These are phyloP conservation scores for Girardia tigrina DNA, from an alignment of 2,888 invertebrate genomes.

Conservation along the genomic window DNA sequence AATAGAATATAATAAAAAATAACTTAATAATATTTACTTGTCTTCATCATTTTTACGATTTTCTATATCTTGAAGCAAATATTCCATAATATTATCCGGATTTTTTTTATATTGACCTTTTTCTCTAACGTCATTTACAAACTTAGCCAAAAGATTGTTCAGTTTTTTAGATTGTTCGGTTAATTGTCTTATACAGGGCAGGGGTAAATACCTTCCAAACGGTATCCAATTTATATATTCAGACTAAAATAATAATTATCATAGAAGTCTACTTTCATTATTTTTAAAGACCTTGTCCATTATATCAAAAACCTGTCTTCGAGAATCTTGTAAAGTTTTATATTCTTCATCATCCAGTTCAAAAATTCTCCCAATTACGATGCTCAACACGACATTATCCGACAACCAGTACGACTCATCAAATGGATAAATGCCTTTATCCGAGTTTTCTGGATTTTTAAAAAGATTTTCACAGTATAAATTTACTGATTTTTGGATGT, in stretches of 20 bases:
- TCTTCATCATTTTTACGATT: neutral
- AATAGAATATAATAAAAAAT: neutral
- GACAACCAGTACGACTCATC: conserved; percentile 7
- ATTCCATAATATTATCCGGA: conserved; percentile 10
- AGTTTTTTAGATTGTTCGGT: neutral
- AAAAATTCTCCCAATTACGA: conserved; percentile 1
- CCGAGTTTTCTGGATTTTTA: neutral
- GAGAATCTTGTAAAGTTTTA: neutral
- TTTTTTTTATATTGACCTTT: neutral
- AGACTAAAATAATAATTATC: neutral
- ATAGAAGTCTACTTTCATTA: neutral
- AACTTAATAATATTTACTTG: neutral
- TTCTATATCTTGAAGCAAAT: conserved; percentile 14
- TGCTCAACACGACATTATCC: neutral
- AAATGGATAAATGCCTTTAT: neutral
- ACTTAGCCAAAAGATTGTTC: neutral
- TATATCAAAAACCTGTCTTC: neutral
- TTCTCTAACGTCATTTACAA: neutral
- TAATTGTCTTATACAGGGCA: neutral
- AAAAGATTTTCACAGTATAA: neutral
- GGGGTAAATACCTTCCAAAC: neutral
- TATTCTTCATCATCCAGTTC: neutral
- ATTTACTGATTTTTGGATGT: neutral
- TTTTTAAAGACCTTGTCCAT: neutral
- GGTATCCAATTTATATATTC: conserved; percentile 18